phyloP scores from a whole-genome alignment of 2,113 vertebrate genomes.

The Pyrgilauda ruficollis region DNA sequence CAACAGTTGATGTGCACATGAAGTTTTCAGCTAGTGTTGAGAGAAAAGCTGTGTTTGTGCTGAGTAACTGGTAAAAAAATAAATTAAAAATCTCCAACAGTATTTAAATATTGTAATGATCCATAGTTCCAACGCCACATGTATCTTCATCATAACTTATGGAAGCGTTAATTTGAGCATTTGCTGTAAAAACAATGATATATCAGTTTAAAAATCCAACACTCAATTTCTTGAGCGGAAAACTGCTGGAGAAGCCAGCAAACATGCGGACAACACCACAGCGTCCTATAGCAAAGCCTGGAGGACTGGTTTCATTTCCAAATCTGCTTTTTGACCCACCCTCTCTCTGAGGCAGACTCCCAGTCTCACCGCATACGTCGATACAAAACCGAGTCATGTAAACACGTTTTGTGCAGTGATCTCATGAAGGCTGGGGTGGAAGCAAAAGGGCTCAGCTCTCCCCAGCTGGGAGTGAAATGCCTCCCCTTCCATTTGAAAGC shows the following conservation, averaged over 20 bases:
- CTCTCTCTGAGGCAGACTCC: background rate
- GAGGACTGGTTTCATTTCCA: background rate
- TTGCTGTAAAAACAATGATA: background rate
- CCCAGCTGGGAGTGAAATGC: background rate
- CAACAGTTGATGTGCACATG: accelerated
- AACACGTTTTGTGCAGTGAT: background rate
- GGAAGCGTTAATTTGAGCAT: background rate
- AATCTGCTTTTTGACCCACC: background rate
- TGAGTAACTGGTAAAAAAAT: background rate
- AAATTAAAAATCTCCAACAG: background rate
- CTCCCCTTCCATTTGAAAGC: background rate
- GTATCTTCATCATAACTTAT: background rate
- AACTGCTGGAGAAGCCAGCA: background rate
- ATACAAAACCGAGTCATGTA: background rate
- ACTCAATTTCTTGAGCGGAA: background rate
- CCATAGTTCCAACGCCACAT: background rate
- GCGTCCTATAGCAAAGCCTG: background rate
- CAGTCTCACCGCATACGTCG: background rate
- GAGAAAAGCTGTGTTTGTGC: background rate
- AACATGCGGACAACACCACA: background rate
- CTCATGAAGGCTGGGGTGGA: background rate
- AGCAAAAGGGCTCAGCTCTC: background rate
- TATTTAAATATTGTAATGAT: background rate
- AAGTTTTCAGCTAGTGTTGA: background rate
- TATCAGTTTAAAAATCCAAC: background rate